These are phyloP conservation scores for Lethenteron reissneri DNA, from an alignment of 2,113 vertebrate genomes.

Conservation along the genomic window DNA sequence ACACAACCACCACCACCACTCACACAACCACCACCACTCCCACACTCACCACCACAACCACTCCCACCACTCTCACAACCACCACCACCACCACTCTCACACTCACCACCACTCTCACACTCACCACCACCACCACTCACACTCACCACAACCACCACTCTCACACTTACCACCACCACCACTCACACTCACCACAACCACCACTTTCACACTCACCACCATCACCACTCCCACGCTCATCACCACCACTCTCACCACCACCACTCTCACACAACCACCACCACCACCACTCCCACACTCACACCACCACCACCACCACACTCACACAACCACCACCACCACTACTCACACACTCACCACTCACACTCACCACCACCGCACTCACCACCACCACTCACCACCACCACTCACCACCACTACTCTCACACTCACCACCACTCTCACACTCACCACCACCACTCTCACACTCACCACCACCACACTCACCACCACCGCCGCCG, in stretches of 20 bases:
- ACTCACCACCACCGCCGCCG: not conserved
- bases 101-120: too few species aligned
- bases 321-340: not conserved
- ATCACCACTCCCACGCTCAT: not conserved
- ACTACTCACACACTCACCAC: constrained; percentile 7
- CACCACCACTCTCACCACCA: not conserved
- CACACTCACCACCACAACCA: too few species aligned
- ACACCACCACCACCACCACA: not conserved
- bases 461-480: not conserved
- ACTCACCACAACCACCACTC: too few species aligned
- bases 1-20: too few species aligned
- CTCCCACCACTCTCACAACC: too few species aligned
- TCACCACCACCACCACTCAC: not conserved
- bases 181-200: not conserved
- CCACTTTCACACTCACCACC: not conserved
- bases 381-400: constrained; percentile 12
- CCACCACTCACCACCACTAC: not conserved
- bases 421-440: not conserved
- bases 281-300: not conserved
- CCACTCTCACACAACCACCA: not conserved
- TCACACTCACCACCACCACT: not conserved
- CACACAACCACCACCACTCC: too few species aligned
- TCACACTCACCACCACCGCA: not conserved
- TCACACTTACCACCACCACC: not conserved
- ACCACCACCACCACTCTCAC: too few species aligned